Conservation (phyloP, 2,888 invertebrate species). For the Trachelus troglodyta region DNA sequence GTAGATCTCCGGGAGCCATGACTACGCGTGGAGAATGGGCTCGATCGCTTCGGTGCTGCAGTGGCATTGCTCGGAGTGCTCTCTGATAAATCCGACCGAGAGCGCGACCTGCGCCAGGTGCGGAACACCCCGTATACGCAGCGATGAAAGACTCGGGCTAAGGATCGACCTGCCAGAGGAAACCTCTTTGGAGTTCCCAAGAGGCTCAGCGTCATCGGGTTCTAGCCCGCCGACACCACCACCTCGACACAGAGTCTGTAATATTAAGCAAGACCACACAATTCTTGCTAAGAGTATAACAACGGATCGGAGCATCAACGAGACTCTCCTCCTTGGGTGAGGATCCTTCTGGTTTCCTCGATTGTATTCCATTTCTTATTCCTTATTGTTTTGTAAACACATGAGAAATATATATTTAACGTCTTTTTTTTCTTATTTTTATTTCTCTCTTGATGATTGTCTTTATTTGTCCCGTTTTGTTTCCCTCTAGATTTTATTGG, state of each 20-base stretch:
- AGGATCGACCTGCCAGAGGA: constrained; percentile 5
- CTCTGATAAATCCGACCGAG: constrained; percentile 90
- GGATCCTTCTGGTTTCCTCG: constrained; percentile 1
- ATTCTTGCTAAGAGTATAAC: neutral
- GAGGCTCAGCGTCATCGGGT: constrained; percentile 37
- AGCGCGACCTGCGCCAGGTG: constrained; percentile 86
- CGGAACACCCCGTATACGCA: constrained; percentile 67
- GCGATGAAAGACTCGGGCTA: constrained; percentile 43
- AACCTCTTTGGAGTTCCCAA: neutral
- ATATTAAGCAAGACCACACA: neutral
- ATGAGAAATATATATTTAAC: neutral
- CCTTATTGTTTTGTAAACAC: neutral
- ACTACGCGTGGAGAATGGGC: constrained; percentile 77
- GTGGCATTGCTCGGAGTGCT: constrained; percentile 91
- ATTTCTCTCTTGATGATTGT: neutral
- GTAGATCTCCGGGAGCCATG: constrained; percentile 62
- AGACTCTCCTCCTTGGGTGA: constrained; percentile 3
- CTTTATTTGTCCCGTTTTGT: neutral
- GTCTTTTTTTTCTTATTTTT: neutral
- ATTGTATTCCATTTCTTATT: neutral
- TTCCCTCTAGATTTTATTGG: neutral
- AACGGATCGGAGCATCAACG: neutral
- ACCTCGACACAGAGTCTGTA: constrained; percentile 37
- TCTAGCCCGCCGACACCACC: constrained; percentile 56
- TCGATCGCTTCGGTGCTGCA: constrained; percentile 94